These are phyloP conservation scores for Meandrina meandrites DNA, from an alignment of 92 coral and sea anemone genomes.

Conservation along the genomic window DNA sequence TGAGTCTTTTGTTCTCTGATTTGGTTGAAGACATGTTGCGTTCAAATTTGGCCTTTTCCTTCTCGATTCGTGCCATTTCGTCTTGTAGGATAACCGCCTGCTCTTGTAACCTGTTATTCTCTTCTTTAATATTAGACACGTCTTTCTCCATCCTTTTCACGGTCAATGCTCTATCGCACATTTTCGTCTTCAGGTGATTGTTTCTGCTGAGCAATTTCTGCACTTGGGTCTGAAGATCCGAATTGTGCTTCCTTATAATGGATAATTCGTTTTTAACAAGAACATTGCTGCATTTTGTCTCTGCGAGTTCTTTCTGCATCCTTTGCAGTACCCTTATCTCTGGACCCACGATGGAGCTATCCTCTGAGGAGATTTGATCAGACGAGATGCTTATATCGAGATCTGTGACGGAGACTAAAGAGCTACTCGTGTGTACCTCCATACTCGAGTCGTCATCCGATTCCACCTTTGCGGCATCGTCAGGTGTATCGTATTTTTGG, in stretches of 20 bases:
- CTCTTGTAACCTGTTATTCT: constrained; percentile 69
- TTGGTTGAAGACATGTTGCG: constrained; percentile 75
- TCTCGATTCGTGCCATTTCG: constrained; percentile 72
- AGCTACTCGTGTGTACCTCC: constrained; percentile 66
- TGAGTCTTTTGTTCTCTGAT: constrained; percentile 77
- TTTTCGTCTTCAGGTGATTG: constrained; percentile 75
- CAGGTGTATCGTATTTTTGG: neutral
- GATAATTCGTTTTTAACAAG: constrained; percentile 78
- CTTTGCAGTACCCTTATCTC: constrained; percentile 62
- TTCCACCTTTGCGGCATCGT: neutral
- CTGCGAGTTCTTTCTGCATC: constrained; percentile 82
- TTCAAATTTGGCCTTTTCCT: constrained; percentile 74
- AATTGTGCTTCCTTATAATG: constrained; percentile 72
- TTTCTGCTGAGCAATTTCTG: constrained; percentile 81
- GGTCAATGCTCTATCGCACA: constrained; percentile 71
- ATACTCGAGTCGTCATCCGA: constrained; percentile 50
- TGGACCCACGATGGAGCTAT: constrained; percentile 47
- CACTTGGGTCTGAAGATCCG: constrained; percentile 78
- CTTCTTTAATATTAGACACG: constrained; percentile 57
- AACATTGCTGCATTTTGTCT: constrained; percentile 78
- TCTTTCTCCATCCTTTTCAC: constrained; percentile 78
- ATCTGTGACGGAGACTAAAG: constrained; percentile 69
- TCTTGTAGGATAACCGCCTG: constrained; percentile 66
- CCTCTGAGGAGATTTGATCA: constrained; percentile 77
- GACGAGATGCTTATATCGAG: constrained; percentile 75